Percentiles rank a stretch among this genome's conserved stretches.
phyloP scores from a whole-genome alignment of 1,140 invertebrate genomes.

The Aporrectodea caliginosa region DNA sequence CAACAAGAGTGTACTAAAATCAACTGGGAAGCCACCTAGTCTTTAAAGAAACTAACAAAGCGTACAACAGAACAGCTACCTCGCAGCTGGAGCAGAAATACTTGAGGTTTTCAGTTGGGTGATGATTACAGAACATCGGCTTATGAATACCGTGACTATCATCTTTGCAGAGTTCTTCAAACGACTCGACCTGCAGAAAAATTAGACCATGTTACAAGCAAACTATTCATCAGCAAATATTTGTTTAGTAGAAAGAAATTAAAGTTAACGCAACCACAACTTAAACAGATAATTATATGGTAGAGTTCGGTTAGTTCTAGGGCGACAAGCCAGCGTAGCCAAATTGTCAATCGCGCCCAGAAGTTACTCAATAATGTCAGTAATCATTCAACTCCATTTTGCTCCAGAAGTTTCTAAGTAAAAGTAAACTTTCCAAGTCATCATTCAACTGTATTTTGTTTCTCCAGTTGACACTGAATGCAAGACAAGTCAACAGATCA shows the following conservation, averaged over 20 bases:
- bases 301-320: too few species aligned
- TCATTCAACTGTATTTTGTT: too few species aligned
- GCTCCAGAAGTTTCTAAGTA: too few species aligned
- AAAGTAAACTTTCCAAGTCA: too few species aligned
- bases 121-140: conserved; percentile 72
- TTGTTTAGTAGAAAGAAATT: not conserved
- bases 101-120: conserved; percentile 72
- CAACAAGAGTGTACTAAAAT: conserved; percentile 17
- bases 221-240: not conserved
- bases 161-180: conserved; percentile 70
- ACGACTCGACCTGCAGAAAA: conserved; percentile 68
- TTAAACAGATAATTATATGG: not conserved
- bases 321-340: too few species aligned
- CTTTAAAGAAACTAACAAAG: too few species aligned
- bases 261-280: not conserved
- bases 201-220: too few species aligned
- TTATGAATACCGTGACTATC: conserved; percentile 69
- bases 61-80: conserved; percentile 57
- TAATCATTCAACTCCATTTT: too few species aligned
- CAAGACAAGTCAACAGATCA: too few species aligned
- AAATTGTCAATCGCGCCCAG: not conserved
- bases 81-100: conserved; percentile 79
- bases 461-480: too few species aligned
- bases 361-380: not conserved
- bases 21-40: too few species aligned